phyloP scores from a whole-genome alignment of 2,888 invertebrate genomes.

The Apamea crenata region DNA sequence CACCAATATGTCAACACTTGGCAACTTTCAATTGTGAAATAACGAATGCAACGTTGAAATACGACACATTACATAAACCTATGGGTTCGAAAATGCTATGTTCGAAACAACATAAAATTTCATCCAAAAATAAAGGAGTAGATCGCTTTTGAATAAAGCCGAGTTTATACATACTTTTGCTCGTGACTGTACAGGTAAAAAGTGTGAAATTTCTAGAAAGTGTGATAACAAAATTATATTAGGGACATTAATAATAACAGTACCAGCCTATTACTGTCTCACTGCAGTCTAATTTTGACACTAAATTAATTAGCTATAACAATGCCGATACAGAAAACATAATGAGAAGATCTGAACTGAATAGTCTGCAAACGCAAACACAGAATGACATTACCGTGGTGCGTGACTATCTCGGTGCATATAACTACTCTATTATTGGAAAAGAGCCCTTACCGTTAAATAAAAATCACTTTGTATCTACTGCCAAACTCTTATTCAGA shows the following conservation, averaged over 20 bases:
- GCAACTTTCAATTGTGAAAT: no score
- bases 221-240: not conserved
- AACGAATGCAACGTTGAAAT: no score
- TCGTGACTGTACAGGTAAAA: not conserved
- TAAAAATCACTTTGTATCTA: not conserved
- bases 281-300: not conserved
- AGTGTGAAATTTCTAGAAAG: not conserved
- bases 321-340: slow-evolving; percentile 5
- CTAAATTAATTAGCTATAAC: not conserved
- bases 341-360: not conserved
- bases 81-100: no score
- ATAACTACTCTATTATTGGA: no score
- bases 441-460: not conserved
- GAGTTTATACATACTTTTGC: no score
- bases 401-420: not conserved
- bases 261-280: no score
- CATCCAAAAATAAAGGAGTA: no score
- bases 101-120: no score
- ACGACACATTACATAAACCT: no score
- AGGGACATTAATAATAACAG: not conserved
- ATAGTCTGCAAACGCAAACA: not conserved
- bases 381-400: no score
- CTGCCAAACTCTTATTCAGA: not conserved
- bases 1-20: no score
- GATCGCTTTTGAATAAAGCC: no score